phyloP scores from a whole-genome alignment of 30 jellyfish, hydroid and myxozoan genomes.

The Cassiopea xamachana region DNA sequence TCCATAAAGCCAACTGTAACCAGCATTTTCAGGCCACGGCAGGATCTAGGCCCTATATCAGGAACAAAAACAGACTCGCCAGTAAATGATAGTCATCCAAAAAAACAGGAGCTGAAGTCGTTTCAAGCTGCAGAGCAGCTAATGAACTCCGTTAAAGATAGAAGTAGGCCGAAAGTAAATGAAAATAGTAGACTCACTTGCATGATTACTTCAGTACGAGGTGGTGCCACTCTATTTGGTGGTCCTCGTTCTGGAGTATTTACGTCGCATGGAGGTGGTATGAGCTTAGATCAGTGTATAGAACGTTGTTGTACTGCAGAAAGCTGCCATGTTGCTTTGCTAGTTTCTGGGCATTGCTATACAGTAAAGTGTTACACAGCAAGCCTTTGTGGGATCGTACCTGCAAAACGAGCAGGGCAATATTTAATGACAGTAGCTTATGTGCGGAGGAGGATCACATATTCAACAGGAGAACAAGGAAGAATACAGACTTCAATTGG shows the following conservation, averaged over 20 bases:
- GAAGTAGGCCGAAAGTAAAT: background rate
- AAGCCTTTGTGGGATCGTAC: slow-evolving; percentile 72
- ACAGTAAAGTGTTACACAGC: slow-evolving; percentile 76
- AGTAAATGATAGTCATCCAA: background rate
- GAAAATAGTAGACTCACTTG: slow-evolving; percentile 71
- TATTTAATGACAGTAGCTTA: slow-evolving; percentile 78
- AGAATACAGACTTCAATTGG: slow-evolving; percentile 11
- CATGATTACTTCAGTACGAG: slow-evolving; percentile 49
- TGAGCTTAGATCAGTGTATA: slow-evolving; percentile 67
- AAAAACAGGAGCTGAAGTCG: background rate
- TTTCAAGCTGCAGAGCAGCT: background rate
- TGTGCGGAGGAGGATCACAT: slow-evolving; percentile 55
- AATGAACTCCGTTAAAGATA: background rate
- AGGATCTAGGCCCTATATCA: background rate
- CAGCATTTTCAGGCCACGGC: background rate
- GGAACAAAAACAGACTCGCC: background rate
- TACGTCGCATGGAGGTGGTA: slow-evolving; percentile 56
- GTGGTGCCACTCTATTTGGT: slow-evolving; percentile 84
- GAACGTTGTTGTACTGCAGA: slow-evolving; percentile 83
- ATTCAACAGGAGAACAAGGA: slow-evolving; percentile 31
- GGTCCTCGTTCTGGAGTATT: slow-evolving; percentile 94
- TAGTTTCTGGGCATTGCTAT: slow-evolving; percentile 82
- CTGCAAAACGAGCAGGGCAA: slow-evolving; percentile 82
- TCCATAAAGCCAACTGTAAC: background rate
- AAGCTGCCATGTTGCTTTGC: slow-evolving; percentile 81